Percentiles rank a stretch among this genome's conserved stretches.
Conservation (phyloP, 2,888 invertebrate species). For the Lasioglossum morio region DNA sequence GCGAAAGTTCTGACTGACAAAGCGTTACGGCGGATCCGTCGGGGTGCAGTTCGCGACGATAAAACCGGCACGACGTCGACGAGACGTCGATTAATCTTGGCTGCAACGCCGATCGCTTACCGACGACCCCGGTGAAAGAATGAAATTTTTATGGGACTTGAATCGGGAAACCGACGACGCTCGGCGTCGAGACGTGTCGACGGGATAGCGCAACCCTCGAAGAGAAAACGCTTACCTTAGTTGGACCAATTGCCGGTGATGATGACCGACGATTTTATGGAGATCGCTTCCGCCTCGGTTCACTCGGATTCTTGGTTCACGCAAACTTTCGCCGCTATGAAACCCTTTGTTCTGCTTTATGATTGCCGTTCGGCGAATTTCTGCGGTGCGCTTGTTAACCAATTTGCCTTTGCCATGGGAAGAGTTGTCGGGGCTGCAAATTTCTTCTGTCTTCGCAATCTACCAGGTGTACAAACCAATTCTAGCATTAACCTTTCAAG, state of each 20-base stretch:
- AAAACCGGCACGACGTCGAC: conserved; percentile 60
- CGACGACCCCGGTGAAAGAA: not conserved
- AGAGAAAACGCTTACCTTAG: conserved; percentile 47
- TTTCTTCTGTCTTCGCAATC: not conserved
- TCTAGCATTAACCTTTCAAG: not conserved
- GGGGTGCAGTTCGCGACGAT: conserved; percentile 57
- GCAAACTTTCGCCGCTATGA: not conserved
- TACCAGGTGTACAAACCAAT: not conserved
- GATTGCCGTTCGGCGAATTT: not conserved
- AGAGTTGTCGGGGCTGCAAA: not conserved
- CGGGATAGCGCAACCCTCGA: conserved; percentile 38
- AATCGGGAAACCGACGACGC: not conserved
- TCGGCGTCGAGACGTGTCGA: not conserved
- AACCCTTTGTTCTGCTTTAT: not conserved
- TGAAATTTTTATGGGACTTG: not conserved
- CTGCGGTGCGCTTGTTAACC: not conserved
- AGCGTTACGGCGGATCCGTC: conserved; percentile 62
- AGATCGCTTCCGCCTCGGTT: not conserved
- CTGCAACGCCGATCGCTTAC: conserved; percentile 2
- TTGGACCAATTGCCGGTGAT: conserved; percentile 48
- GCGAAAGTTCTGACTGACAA: conserved; percentile 67
- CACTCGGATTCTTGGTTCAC: not conserved
- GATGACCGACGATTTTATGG: not conserved
- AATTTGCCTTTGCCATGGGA: not conserved
- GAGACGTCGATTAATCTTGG: conserved; percentile 52